phyloP scores from a whole-genome alignment of 2,113 vertebrate genomes.

The Trichomycterus rosablanca region DNA sequence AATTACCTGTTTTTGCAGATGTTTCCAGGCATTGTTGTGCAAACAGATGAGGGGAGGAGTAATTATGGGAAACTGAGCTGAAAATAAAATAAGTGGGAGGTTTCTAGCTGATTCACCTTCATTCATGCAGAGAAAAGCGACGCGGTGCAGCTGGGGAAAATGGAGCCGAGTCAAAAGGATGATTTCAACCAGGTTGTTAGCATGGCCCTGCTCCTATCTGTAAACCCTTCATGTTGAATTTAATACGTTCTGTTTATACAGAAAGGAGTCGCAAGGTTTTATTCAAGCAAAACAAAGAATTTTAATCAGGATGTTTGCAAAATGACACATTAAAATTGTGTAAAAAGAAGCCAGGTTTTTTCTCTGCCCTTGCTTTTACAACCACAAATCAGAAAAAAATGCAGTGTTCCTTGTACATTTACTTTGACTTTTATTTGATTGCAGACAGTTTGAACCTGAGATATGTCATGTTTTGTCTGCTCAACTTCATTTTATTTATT shows the following conservation, averaged over 20 bases:
- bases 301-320: conserved; percentile 49
- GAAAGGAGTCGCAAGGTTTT: conserved; percentile 27
- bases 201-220: conserved; percentile 48
- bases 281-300: conserved; percentile 47
- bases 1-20: conserved; percentile 96
- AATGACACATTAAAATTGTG: conserved; percentile 51
- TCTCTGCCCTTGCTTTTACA: too few species aligned
- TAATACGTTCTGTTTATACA: conserved; percentile 14
- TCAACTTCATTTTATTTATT: too few species aligned
- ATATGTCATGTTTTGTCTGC: too few species aligned
- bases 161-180: conserved; percentile 56
- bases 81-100: conserved; percentile 91
- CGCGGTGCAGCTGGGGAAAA: conserved; percentile 81
- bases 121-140: conserved; percentile 78
- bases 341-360: too few species aligned
- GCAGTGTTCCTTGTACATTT: too few species aligned
- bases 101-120: conserved; percentile 84
- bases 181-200: conserved; percentile 70
- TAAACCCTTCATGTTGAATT: conserved; percentile 38
- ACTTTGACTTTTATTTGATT: too few species aligned
- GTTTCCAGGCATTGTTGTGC: conserved; percentile 92
- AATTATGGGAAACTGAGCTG: conserved; percentile 89
- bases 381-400: too few species aligned
- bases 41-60: conserved; percentile 83
- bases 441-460: too few species aligned